phyloP scores from a whole-genome alignment of 2,113 vertebrate species.

The Daphoenositta chrysoptera region DNA sequence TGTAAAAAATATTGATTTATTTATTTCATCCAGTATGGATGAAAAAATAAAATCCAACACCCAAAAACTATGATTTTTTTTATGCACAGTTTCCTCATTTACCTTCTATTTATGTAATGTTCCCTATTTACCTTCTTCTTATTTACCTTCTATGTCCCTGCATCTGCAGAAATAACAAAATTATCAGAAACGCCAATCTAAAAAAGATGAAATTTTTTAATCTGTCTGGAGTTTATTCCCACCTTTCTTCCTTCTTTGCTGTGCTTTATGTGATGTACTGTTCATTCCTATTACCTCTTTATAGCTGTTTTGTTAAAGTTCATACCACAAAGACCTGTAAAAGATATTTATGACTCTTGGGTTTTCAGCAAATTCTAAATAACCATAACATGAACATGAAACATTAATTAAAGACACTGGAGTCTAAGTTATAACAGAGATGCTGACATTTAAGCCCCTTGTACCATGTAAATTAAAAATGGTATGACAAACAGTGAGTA shows the following conservation, averaged over 20 bases:
- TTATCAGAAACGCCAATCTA: neutral
- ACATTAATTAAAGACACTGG: constrained; percentile 77
- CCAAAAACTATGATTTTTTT: neutral
- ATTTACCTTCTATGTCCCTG: neutral
- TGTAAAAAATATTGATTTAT: neutral
- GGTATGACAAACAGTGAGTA: constrained; percentile 71
- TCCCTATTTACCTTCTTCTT: neutral
- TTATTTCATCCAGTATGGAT: neutral
- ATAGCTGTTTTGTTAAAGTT: constrained; percentile 81
- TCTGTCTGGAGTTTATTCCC: constrained; percentile 59
- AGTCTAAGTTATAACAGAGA: constrained; percentile 70
- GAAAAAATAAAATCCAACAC: neutral
- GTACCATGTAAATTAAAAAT: constrained; percentile 73
- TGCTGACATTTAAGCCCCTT: constrained; percentile 74
- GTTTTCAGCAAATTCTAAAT: constrained; percentile 78
- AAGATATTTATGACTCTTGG: constrained; percentile 74
- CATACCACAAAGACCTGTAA: constrained; percentile 76
- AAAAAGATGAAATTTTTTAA: constrained; percentile 63
- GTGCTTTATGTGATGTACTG: constrained; percentile 59
- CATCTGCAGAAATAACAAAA: neutral
- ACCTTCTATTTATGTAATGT: neutral
- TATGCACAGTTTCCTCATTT: constrained; percentile 8
- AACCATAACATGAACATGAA: constrained; percentile 74
- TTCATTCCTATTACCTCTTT: constrained; percentile 75
- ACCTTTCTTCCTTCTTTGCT: constrained; percentile 42